Evolutionary conservation across 2,113 vertebrate genomes (phyloP).

Genomic region (Balaeniceps rex): DNA sequence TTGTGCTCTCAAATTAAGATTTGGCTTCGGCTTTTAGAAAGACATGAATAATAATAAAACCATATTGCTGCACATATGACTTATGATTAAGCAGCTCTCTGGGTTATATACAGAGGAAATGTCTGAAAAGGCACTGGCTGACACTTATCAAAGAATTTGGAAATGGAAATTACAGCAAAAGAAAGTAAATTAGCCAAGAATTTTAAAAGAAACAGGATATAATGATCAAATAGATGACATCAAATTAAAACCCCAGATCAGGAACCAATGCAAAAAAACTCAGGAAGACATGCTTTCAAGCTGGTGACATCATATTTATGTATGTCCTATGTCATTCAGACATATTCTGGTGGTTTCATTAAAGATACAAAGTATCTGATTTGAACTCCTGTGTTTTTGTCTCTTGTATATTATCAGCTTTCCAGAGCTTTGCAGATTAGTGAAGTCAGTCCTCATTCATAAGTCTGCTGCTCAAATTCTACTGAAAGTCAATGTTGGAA

Average conservation of each 20-base stretch:
- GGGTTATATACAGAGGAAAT: conserved; percentile 49
- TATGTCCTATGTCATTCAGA: not conserved
- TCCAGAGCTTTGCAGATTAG: not conserved
- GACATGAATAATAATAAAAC: conserved; percentile 55
- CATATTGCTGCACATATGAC: conserved; percentile 51
- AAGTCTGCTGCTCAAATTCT: not conserved
- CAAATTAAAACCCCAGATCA: conserved; percentile 42
- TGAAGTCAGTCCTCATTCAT: not conserved
- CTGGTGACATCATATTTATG: conserved; percentile 26
- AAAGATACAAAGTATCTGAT: not conserved
- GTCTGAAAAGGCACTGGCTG: conserved; percentile 56
- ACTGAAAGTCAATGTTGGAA: not conserved
- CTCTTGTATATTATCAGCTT: not conserved
- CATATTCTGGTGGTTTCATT: not conserved
- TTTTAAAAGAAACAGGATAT: conserved; percentile 39
- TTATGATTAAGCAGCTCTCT: conserved; percentile 53
- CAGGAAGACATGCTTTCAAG: not conserved
- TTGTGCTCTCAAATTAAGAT: conserved; percentile 49
- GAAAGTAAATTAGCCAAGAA: conserved; percentile 54
- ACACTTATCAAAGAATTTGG: conserved; percentile 54
- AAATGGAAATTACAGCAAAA: conserved; percentile 58
- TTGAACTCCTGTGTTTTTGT: not conserved
- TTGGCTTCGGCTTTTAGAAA: conserved; percentile 24
- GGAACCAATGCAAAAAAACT: not conserved
- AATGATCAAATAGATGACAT: conserved; percentile 35